Conservation (phyloP, 2,113 vertebrate genomes). For the Gasterosteus nipponicus region DNA sequence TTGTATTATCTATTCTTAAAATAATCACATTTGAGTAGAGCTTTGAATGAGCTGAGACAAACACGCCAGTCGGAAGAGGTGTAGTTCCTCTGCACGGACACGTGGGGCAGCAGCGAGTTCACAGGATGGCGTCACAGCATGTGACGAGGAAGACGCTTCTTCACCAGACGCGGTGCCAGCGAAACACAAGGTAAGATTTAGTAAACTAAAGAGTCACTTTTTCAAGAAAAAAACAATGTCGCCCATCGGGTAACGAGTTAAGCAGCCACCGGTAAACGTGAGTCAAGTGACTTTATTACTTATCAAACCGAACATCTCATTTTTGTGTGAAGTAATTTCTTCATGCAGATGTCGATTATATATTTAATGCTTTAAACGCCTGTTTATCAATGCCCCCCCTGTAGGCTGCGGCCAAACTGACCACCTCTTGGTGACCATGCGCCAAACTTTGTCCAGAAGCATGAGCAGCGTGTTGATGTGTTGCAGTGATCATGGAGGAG, state of each 20-base stretch:
- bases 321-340: not conserved
- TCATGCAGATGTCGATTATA: too few species aligned
- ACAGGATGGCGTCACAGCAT: not conserved
- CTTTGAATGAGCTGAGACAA: not conserved
- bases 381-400: not conserved
- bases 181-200: not conserved
- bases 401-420: not conserved
- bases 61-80: not conserved
- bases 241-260: not conserved
- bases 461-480: not conserved
- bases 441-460: not conserved
- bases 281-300: too few species aligned
- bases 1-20: not conserved
- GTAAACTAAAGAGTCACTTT: not conserved
- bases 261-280: not conserved
- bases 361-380: too few species aligned
- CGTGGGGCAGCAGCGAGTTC: conserved; percentile 6
- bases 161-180: too few species aligned
- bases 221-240: not conserved
- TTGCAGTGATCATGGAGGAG: conserved; percentile 58
- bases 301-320: too few species aligned
- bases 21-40: not conserved
- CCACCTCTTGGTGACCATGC: not conserved
- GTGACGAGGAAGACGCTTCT: not conserved
- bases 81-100: not conserved